These are phyloP conservation scores for Cyrtodaria siliqua DNA, from an alignment of 2,888 invertebrate species.

Conservation along the genomic window DNA sequence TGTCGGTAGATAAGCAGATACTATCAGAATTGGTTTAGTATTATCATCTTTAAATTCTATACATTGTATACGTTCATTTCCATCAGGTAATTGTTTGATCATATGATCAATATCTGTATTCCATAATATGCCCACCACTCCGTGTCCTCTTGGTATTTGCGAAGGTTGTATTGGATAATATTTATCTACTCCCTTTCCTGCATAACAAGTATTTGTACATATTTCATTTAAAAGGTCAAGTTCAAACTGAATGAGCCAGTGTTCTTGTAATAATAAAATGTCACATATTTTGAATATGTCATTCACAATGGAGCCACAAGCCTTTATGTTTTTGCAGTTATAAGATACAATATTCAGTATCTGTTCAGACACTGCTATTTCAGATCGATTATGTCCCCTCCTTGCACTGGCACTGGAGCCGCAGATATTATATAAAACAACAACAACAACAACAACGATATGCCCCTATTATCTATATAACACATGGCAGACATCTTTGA, in stretches of 20 bases:
- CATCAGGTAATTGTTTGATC: constrained; percentile 8
- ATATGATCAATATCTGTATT: constrained; percentile 27
- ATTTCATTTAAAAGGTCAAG: constrained; percentile 10
- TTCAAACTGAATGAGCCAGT: constrained; percentile 20
- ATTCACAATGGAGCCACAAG: too few species aligned
- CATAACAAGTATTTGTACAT: background rate
- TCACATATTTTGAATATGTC: too few species aligned
- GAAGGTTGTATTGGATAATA: constrained; percentile 19
- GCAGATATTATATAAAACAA: too few species aligned
- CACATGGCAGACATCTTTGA: too few species aligned
- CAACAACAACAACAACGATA: too few species aligned
- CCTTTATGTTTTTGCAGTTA: too few species aligned
- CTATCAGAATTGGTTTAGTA: constrained; percentile 5
- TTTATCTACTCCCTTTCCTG: constrained; percentile 18
- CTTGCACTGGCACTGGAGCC: too few species aligned
- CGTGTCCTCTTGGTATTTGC: constrained; percentile 21
- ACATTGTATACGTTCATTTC: constrained; percentile 23
- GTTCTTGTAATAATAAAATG: constrained; percentile 29
- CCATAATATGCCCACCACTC: constrained; percentile 32
- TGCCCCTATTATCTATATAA: too few species aligned
- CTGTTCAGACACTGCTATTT: too few species aligned
- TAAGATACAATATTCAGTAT: too few species aligned
- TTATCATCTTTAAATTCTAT: constrained; percentile 7
- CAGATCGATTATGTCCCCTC: too few species aligned
- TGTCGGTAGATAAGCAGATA: constrained; percentile 25